Evolutionary conservation across 2,888 invertebrate genomes (phyloP).

Genomic region (Prenolepis imparis): DNA sequence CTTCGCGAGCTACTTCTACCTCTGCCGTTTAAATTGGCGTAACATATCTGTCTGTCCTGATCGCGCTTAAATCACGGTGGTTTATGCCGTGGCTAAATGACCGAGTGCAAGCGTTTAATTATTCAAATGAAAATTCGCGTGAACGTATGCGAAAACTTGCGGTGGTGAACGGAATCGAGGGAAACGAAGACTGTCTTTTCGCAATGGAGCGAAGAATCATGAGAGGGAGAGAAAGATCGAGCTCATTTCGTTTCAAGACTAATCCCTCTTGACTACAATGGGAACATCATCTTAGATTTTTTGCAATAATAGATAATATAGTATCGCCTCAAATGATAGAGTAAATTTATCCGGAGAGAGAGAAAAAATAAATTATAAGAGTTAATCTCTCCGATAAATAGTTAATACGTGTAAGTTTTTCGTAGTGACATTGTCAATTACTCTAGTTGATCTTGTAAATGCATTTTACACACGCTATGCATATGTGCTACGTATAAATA

Average conservation of each 20-base stretch:
- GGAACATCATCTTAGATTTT: background rate
- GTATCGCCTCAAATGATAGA: background rate
- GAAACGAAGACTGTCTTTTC: conserved; percentile 35
- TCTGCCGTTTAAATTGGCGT: conserved; percentile 76
- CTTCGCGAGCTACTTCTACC: conserved; percentile 60
- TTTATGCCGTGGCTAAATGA: conserved; percentile 57
- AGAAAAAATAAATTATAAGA: background rate
- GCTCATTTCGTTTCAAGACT: background rate
- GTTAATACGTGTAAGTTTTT: background rate
- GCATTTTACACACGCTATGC: background rate
- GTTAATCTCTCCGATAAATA: background rate
- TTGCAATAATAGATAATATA: background rate
- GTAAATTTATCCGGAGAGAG: background rate
- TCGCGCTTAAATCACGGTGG: conserved; percentile 76
- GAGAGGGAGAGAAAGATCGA: background rate
- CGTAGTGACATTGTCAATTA: background rate
- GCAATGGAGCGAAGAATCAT: background rate
- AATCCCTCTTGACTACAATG: background rate
- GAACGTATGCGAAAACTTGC: conserved; percentile 26
- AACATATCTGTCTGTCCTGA: conserved; percentile 74
- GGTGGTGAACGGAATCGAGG: conserved; percentile 25
- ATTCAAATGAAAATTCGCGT: conserved; percentile 67
- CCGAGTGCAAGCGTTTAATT: conserved; percentile 63
- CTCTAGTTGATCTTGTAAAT: background rate
- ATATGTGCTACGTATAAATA: conserved; percentile 7